Evolutionary conservation across 2,113 vertebrate genomes (phyloP).

Genomic region (Bubo scandiacus): DNA sequence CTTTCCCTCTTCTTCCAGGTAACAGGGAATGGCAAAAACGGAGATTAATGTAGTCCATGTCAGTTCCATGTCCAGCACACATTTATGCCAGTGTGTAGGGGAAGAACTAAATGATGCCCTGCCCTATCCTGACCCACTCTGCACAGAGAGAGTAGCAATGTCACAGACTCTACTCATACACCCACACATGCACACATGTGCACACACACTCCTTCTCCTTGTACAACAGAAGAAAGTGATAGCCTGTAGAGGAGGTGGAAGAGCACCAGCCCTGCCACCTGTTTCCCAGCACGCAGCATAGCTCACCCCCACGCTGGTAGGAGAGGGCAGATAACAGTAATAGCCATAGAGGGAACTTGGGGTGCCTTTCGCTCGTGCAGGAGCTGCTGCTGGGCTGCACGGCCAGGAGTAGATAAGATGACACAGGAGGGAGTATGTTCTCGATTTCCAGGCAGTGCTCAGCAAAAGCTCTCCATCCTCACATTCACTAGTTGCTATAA

Average conservation of each 20-base stretch:
- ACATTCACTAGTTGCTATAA: rapidly evolving
- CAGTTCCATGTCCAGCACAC: not conserved
- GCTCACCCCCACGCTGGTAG: rapidly evolving
- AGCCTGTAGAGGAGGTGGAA: not conserved
- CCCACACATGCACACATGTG: rapidly evolving
- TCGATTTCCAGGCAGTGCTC: not conserved
- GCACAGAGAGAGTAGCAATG: not conserved
- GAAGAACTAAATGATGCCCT: not conserved
- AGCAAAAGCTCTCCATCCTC: not conserved
- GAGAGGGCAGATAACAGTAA: not conserved
- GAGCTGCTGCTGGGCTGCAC: not conserved
- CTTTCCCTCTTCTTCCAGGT: not conserved
- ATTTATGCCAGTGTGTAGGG: too few relatives aligned
- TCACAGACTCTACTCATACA: not conserved
- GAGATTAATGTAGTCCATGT: rapidly evolving
- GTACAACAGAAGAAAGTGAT: not conserved
- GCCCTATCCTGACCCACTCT: not conserved
- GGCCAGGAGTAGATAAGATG: not conserved
- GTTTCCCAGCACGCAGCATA: not conserved
- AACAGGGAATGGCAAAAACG: not conserved
- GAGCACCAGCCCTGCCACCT: not conserved
- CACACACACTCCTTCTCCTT: not conserved
- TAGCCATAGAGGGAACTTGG: not conserved
- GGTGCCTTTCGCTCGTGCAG: rapidly evolving
- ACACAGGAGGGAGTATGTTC: rapidly evolving